phyloP scores from a whole-genome alignment of 2,888 invertebrate species.

The Coleophora flavipennella region DNA sequence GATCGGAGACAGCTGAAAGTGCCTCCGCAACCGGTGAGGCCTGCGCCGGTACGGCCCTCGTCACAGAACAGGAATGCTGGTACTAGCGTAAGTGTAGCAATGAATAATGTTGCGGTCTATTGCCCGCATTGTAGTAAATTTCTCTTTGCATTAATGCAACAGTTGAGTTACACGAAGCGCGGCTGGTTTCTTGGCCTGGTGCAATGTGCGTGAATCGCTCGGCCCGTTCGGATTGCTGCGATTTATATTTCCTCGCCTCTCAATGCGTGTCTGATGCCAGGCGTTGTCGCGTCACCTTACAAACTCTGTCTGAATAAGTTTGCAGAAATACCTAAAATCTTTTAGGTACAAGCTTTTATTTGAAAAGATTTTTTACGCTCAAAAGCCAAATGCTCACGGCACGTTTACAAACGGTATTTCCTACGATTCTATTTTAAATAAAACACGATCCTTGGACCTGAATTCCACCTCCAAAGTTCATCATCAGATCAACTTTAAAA shows the following conservation, averaged over 20 bases:
- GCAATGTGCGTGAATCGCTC: constrained; percentile 34
- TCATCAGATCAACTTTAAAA: too few species aligned
- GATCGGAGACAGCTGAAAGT: constrained; percentile 62
- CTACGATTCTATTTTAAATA: too few species aligned
- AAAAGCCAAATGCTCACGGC: too few species aligned
- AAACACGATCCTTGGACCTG: too few species aligned
- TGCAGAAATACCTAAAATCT: too few species aligned
- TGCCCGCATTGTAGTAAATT: not conserved
- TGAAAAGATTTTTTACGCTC: too few species aligned
- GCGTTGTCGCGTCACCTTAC: constrained; percentile 44
- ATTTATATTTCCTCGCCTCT: constrained; percentile 54
- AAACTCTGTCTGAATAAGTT: too few species aligned
- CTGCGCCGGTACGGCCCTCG: constrained; percentile 52
- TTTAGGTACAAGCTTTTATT: too few species aligned
- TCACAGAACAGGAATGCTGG: constrained; percentile 39
- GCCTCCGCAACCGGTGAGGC: constrained; percentile 58
- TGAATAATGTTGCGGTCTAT: too few species aligned
- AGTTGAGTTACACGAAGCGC: constrained; percentile 4
- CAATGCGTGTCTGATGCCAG: constrained; percentile 55
- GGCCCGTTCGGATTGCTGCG: constrained; percentile 29
- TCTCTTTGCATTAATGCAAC: constrained; percentile 3
- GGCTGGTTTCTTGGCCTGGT: constrained; percentile 33
- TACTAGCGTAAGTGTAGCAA: constrained; percentile 46
- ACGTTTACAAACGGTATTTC: too few species aligned
- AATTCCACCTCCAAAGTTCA: too few species aligned